Evolutionary conservation across 30 jellyfish, hydroid and myxozoan species (phyloP), one percentile per base, ranked within the genome.

Genomic region (Hydractinia echinata): DNA sequence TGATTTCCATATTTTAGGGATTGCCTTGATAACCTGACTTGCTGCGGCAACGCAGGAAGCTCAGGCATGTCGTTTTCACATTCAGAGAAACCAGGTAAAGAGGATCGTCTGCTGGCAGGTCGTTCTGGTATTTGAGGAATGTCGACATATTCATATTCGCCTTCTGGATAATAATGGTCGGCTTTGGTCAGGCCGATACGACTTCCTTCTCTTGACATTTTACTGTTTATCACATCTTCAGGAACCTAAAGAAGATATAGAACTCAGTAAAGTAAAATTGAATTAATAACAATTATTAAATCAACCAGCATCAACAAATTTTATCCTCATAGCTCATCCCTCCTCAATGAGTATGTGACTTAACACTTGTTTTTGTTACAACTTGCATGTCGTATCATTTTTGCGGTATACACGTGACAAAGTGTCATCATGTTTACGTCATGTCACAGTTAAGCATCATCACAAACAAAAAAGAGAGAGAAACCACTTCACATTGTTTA

Each of bases 141-240:
- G 19, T 76, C 89, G 5, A 83, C 91, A 74, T 54, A 83, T 6
- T 77, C 86, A 18, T 44, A n/a, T 7, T 67, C 67, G 54, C 61
- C 86, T 16, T 79, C 86, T 14, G 48, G 61, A 30, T 61, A 39
- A 56, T 83, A 78, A 13, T 77, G 66, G 50, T 79, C 94, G 67
- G 87, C 83, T 52, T 50, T 19, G 7, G 97, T 76, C 68, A 85
- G 61, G 10, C 95, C 97, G 88, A 94, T 82, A 19, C 92, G 82
- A 67, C 97, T 94, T 10, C 96, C 99, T 77, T 94, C 99, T 49
- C 95, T 89, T 3, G 96, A 83, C 83, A 94, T 80, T 70, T 90
- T 88, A 9, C 97, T 90, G 60, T 85, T 83, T 48, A 79, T 92
- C 16, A 94, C 97, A 87, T 87, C 99, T 79, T 94, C 97, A 4